These are phyloP conservation scores for Diadegma fenestrale DNA, from an alignment of 2,888 invertebrate genomes.

Conservation along the genomic window DNA sequence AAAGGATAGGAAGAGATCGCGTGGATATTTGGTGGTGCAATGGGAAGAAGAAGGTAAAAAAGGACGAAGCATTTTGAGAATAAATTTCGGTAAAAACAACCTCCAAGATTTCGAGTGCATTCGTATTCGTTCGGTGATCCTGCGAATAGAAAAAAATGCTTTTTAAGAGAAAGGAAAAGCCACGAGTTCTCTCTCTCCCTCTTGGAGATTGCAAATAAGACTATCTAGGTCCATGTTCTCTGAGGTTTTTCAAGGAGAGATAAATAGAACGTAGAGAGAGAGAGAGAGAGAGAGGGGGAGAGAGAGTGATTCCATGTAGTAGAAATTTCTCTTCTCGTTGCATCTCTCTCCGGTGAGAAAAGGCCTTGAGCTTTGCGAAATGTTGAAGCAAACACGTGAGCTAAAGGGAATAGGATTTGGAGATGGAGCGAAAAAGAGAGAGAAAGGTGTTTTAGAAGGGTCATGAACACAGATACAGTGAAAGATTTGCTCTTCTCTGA, in stretches of 20 bases:
- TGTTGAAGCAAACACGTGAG: constrained; percentile 55
- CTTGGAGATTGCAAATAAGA: constrained; percentile 65
- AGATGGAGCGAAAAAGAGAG: constrained; percentile 13
- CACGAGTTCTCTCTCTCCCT: background rate
- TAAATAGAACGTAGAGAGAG: constrained; percentile 71
- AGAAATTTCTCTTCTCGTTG: constrained; percentile 37
- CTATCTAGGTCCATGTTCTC: constrained; percentile 50
- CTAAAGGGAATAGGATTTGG: constrained; percentile 29
- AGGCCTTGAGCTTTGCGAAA: constrained; percentile 47
- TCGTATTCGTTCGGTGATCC: constrained; percentile 48
- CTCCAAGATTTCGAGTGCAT: constrained; percentile 39
- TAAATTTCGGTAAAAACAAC: constrained; percentile 54
- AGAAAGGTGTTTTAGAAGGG: constrained; percentile 45
- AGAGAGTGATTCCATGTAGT: constrained; percentile 70
- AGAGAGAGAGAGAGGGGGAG: too few relatives aligned
- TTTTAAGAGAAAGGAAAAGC: constrained; percentile 40
- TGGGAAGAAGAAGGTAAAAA: constrained; percentile 6
- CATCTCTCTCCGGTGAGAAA: constrained; percentile 1
- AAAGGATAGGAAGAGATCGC: constrained; percentile 9
- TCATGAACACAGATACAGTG: constrained; percentile 33
- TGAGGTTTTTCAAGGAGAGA: constrained; percentile 57
- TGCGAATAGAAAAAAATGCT: constrained; percentile 35
- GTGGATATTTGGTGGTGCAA: constrained; percentile 50
- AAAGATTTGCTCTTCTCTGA: constrained; percentile 33
- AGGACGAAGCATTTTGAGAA: background rate